Evolutionary conservation across 64 coral and sea anemone genomes (phyloP), one percentile per base, ranked within the genome.

Genomic region (Catalaphyllia jardinei): DNA sequence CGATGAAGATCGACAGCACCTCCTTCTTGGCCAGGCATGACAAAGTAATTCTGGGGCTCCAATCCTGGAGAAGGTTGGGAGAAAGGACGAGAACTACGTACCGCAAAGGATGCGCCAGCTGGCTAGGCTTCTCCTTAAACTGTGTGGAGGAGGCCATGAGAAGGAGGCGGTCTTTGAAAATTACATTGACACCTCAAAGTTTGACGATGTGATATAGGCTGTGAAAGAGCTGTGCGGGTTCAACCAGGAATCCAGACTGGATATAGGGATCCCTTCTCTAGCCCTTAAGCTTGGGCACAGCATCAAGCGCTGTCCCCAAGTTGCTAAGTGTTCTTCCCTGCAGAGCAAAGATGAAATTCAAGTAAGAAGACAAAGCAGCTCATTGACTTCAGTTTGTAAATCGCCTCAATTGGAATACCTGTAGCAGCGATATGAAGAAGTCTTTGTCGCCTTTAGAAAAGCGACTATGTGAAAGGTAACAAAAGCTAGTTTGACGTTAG

Each of bases 41-140:
- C 67, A 20, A 63, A 72, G 17, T 71, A 35, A 67, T 65, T 24
- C 6, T 60, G 8, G 33, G 18, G 17, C 33, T 29, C 6, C 6
- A 5, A 67, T 77, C 28, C 29, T 92, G 12, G 79, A 75, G 18
- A 91, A 91, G 35, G 79, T 82, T 19, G 78, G 79, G 0, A 8
- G 8, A 29, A 57, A 74, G n/a, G 54, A 84, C 12, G 33, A 1
- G 33, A 35, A 35, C 33, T 35, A 35, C 33, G 33, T 35, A 35
- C 33, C 33, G 3, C 33, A 35, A 35, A 35, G 57, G 31, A 86
- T 86, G 90, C 31, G 38, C 35, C 67, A 91, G 74, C 4, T 86
- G 20, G 80, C 71, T 19, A 52, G 89, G 4, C 42, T 91, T 13
- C 8, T 83, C 1, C 1, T 62, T 16, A 59, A 49, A 28, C 33